Base-by-base conservation (phyloP, 2,113 vertebrate species). In the Spilogale gracilis region DNA sequence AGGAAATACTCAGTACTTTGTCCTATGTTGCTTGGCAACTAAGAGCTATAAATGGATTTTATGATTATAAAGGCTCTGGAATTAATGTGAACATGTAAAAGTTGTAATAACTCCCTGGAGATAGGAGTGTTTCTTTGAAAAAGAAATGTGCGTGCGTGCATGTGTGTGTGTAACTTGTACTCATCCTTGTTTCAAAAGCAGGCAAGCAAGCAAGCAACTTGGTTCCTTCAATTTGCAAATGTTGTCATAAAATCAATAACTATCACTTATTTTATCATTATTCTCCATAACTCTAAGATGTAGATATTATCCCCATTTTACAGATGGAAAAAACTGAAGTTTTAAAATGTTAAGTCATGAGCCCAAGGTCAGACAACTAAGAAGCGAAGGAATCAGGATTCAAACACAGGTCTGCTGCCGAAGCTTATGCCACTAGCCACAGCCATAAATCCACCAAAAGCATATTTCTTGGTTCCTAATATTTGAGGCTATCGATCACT, bases 1-100 rank as follows among this genome's bases (percentile, higher is more conserved):
- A 81, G 91, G 86, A 98, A 98, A 98, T 89, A 88, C 96, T 98
- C 71, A 60, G 98, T 98, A 99, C 98, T 99, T 99, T 98, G 98
- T 98, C 98, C 98, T 98, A 97, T 97, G 98, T 98, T 99, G 98
- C 98, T 98, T 98, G 95, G 98, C 97, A 98, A 98, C 98, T 92
- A 80, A 97, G 90, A 92, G 94, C 98, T 98, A 95, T 99, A 99
- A 99, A 98, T 97, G 96, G 98, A 97, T 98, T 98, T 98, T 98
- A 98, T 97, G 98, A 98, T 97, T 95, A 94, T 96, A 97, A 98
- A 97, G 95, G 76, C 97, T 97, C 85, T 2, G 3, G 96, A 97
- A 98, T 97, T 98, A 98, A 95, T 89, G 56, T 91, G 94, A 98
- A 96, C 97, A 98, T 98, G 91, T 89, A 96, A 96, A 97, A 98